Evolutionary conservation across 1,140 invertebrate species (phyloP).

Genomic region (Drosophila murphyi): DNA sequence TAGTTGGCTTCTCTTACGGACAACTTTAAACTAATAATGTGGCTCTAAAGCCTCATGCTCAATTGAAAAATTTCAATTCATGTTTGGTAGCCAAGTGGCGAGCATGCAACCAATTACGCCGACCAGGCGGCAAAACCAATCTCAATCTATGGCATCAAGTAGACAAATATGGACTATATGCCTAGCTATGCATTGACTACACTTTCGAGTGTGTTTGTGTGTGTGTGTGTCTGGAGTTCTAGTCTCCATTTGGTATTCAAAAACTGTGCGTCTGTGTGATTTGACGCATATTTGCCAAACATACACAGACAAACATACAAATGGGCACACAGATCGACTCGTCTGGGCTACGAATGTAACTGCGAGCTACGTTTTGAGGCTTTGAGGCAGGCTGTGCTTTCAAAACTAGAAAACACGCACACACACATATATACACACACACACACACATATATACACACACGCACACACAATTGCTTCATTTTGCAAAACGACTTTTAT

Average conservation of each 20-base stretch:
- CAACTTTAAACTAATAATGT: slow-evolving; percentile 81
- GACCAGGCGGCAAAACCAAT: slow-evolving; percentile 63
- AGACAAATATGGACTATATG: slow-evolving; percentile 77
- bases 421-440: slow-evolving; percentile 25
- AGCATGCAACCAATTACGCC: slow-evolving; percentile 55
- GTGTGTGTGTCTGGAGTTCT: slow-evolving; percentile 21
- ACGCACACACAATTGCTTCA: slow-evolving; percentile 75
- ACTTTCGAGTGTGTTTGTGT: slow-evolving; percentile 18
- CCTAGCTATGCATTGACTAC: slow-evolving; percentile 38
- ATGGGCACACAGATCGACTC: slow-evolving; percentile 10
- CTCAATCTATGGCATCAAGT: slow-evolving; percentile 77
- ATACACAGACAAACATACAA: slow-evolving; percentile 8
- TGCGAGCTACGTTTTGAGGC: slow-evolving; percentile 10
- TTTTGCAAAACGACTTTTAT: slow-evolving; percentile 79
- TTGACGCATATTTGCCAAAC: slow-evolving; percentile 80
- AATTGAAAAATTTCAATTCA: slow-evolving; percentile 77
- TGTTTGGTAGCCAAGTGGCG: slow-evolving; percentile 55
- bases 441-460: slow-evolving; percentile 25
- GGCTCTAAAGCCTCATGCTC: slow-evolving; percentile 30
- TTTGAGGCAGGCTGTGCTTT: background rate
- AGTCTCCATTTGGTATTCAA: slow-evolving; percentile 78
- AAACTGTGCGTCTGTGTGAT: slow-evolving; percentile 81
- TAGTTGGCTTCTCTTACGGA: slow-evolving; percentile 49
- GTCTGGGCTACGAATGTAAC: slow-evolving; percentile 22
- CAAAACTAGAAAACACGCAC: slow-evolving; percentile 2